Conservation (phyloP, 2,113 vertebrate genomes). For the Bothrops jararaca region DNA sequence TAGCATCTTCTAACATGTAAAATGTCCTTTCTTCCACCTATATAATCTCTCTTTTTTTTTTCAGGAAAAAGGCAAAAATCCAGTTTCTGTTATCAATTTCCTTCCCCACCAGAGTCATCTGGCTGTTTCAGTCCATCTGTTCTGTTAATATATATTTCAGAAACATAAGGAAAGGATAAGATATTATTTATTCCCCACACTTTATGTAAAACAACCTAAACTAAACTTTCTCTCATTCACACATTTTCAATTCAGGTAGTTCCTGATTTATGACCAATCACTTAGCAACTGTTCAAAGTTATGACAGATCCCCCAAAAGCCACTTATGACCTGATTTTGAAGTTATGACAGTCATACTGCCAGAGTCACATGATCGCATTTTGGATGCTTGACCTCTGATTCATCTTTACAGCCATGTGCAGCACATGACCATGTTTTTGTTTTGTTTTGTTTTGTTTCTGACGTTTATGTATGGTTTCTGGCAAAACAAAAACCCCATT, state of each 20-base stretch:
- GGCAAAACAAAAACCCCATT: background rate
- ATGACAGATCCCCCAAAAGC: background rate
- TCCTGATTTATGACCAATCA: background rate
- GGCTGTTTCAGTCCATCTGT: background rate
- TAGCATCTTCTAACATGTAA: background rate
- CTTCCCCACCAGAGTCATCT: background rate
- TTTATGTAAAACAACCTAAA: background rate
- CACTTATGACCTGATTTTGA: background rate
- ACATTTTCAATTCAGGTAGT: background rate
- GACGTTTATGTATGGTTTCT: background rate
- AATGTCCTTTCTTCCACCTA: background rate
- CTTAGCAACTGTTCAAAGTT: background rate
- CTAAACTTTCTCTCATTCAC: background rate
- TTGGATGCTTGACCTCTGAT: background rate
- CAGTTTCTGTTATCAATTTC: background rate
- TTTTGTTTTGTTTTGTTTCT: background rate
- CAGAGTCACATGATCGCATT: background rate
- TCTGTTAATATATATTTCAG: background rate
- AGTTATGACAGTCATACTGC: background rate
- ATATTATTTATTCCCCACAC: background rate
- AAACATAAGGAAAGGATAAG: background rate
- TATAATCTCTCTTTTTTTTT: background rate
- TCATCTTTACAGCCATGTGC: background rate
- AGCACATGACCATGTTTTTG: background rate
- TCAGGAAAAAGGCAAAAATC: background rate